Conservation (phyloP, 2,797 vertebrate species). For the Psittacula derbiana region DNA sequence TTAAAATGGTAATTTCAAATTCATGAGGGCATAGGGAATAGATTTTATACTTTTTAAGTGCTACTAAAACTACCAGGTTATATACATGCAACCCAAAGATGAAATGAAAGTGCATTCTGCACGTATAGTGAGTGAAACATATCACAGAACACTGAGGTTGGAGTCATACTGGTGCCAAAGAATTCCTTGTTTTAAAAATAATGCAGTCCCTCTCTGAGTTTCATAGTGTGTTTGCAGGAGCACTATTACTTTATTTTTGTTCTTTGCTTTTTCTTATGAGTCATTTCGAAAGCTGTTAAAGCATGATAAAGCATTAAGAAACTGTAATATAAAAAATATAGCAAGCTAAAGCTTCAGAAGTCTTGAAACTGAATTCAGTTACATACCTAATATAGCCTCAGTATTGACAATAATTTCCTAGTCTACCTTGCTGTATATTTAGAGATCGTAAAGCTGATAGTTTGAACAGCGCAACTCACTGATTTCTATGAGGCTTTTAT, state of each 20-base stretch:
- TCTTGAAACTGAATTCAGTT: not conserved
- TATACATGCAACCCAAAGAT: conserved; percentile 68
- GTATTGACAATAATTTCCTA: not conserved
- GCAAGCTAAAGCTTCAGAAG: not conserved
- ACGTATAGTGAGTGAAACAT: conserved; percentile 42
- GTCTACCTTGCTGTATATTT: not conserved
- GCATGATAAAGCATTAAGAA: not conserved
- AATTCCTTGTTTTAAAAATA: not conserved
- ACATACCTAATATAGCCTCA: not conserved
- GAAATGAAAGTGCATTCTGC: conserved; percentile 69
- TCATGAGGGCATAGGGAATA: conserved; percentile 81
- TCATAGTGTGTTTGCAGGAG: not conserved
- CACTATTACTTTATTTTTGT: not conserved
- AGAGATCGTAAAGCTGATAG: not conserved
- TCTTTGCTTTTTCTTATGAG: not conserved
- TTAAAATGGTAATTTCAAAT: conserved; percentile 84
- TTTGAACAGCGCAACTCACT: not conserved
- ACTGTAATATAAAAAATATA: not conserved
- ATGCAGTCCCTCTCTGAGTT: not conserved
- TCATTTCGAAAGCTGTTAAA: not conserved
- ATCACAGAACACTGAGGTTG: not conserved
- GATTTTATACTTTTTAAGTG: conserved; percentile 78
- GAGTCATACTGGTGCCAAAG: not conserved
- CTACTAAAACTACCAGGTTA: conserved; percentile 76
- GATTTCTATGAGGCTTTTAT: not conserved